Conservation (phyloP, 2,797 vertebrate genomes). For the Heliangelus exortis region DNA sequence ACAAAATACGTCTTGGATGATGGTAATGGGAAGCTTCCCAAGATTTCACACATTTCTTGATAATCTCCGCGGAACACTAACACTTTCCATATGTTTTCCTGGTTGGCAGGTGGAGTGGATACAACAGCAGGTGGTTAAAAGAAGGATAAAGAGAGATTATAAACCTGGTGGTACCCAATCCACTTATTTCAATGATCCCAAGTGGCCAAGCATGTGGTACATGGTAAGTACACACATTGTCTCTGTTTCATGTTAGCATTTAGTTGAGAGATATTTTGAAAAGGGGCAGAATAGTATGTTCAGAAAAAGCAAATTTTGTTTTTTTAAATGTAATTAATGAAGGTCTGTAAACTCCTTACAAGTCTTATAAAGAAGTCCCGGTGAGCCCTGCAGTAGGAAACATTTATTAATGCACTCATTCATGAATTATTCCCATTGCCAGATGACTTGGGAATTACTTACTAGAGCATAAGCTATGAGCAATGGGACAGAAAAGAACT, state of each 20-base stretch:
- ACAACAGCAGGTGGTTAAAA: conserved; percentile 96
- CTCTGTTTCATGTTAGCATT: not conserved
- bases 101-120: conserved; percentile 95
- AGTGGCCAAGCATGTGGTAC: conserved; percentile 99
- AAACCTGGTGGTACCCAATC: conserved; percentile 85
- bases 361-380: not conserved
- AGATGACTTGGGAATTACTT: not conserved
- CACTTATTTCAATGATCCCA: conserved; percentile 96
- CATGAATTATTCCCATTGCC: not conserved
- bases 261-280: not conserved
- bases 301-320: not conserved
- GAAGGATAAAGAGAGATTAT: conserved; percentile 96
- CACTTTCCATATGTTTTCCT: conserved; percentile 58
- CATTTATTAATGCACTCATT: conserved; percentile 6
- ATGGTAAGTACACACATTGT: conserved; percentile 86
- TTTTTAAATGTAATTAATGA: not conserved
- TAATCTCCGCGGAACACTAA: not conserved
- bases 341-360: not conserved
- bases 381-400: not conserved
- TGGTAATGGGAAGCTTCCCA: conserved; percentile 4
- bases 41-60: conserved; percentile 28
- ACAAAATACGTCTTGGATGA: not conserved
- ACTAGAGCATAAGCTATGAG: not conserved
- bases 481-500: not conserved
- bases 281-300: not conserved